Conservation (phyloP, 2,113 vertebrate genomes). For the Athene noctua region DNA sequence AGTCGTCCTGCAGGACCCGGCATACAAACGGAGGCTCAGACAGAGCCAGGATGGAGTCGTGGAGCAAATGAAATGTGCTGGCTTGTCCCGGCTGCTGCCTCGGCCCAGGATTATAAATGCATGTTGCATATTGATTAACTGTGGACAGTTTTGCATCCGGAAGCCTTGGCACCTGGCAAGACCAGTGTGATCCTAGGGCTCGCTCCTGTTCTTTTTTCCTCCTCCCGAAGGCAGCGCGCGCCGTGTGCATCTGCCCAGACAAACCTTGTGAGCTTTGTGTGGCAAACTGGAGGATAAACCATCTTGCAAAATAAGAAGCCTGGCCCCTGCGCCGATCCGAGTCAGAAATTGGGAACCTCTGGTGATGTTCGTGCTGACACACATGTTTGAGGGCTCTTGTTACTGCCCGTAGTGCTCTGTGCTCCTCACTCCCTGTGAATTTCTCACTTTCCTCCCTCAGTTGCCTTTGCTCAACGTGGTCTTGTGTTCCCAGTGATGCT, state of each 20-base stretch:
- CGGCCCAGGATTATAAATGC: not conserved
- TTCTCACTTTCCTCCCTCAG: not conserved
- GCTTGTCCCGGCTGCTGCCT: not conserved
- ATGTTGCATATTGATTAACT: accelerated
- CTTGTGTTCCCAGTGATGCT: not conserved
- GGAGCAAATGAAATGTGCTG: not conserved
- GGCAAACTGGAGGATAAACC: not conserved
- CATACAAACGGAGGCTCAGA: accelerated
- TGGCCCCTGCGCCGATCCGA: not conserved
- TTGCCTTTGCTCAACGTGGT: not conserved
- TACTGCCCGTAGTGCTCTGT: not conserved
- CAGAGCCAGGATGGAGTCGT: accelerated
- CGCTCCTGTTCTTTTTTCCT: not conserved
- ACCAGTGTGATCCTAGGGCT: not conserved
- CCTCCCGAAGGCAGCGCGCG: not conserved
- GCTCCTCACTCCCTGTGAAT: accelerated
- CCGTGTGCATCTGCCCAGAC: not conserved
- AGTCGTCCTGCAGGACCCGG: not conserved
- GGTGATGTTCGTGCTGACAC: not conserved
- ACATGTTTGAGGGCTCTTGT: accelerated
- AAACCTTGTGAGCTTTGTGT: not conserved
- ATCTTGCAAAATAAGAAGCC: not conserved
- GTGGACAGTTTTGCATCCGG: not conserved
- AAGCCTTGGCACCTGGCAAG: not conserved
- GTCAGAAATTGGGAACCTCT: not conserved